These are phyloP conservation scores for Clupea harengus DNA, from an alignment of 2,113 vertebrate species.

Conservation along the genomic window DNA sequence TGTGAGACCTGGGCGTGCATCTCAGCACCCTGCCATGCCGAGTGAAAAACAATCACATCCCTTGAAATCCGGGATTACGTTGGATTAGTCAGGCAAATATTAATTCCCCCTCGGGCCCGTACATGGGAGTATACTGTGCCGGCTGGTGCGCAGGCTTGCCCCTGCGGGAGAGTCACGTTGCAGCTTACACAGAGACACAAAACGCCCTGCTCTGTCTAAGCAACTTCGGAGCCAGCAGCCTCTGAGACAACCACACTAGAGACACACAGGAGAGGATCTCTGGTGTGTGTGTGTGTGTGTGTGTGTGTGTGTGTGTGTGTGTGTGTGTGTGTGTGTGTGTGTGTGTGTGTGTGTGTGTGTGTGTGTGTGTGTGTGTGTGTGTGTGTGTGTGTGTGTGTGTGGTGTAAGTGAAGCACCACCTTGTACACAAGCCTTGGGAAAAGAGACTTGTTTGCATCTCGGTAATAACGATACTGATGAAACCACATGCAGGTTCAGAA, in stretches of 20 bases:
- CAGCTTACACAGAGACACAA: conserved; percentile 18
- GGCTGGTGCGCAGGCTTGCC: conserved; percentile 8
- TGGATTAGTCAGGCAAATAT: conserved; percentile 53
- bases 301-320: conserved; percentile 1
- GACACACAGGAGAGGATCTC: neutral
- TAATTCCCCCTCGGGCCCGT: conserved; percentile 39
- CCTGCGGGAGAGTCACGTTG: conserved; percentile 28
- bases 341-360: conserved; percentile 2
- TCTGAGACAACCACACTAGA: neutral
- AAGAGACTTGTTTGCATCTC: neutral
- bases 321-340: neutral
- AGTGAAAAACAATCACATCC: conserved; percentile 51
- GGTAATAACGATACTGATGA: neutral
- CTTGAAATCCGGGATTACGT: conserved; percentile 50
- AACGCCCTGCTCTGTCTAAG: neutral
- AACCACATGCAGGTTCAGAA: neutral
- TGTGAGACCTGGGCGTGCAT: conserved; percentile 34
- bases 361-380: conserved; percentile 15
- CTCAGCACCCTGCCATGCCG: conserved; percentile 14
- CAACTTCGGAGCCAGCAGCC: neutral
- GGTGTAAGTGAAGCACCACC: neutral
- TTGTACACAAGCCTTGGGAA: neutral
- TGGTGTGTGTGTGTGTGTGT: neutral
- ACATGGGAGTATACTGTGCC: conserved; percentile 25
- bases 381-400: neutral